Conservation (phyloP, 2,888 invertebrate genomes). For the Rosalia funebris region DNA sequence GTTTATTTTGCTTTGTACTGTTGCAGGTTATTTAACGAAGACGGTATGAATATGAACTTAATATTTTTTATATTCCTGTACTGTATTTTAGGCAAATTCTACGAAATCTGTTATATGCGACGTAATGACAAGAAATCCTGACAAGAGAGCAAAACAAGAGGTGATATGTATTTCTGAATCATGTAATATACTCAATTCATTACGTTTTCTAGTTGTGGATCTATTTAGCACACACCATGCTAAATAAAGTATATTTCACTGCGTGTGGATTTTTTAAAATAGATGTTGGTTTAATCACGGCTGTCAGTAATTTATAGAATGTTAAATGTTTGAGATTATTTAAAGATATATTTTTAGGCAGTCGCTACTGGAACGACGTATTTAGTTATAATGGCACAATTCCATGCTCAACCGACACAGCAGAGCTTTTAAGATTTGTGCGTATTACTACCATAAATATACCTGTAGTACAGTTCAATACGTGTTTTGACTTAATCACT, state of each 20-base stretch:
- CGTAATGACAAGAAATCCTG: background rate
- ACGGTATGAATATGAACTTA: background rate
- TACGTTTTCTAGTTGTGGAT: constrained; percentile 1
- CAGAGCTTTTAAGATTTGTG: too few relatives aligned
- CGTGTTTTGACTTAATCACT: too few relatives aligned
- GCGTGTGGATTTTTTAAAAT: constrained; percentile 10
- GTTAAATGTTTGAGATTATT: background rate
- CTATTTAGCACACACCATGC: background rate
- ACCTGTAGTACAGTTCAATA: too few relatives aligned
- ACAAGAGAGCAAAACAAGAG: constrained; percentile 1
- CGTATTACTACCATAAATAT: too few relatives aligned
- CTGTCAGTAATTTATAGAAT: background rate
- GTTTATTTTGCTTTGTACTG: background rate
- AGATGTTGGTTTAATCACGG: background rate
- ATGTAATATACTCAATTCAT: background rate
- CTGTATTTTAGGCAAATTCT: constrained; percentile 4
- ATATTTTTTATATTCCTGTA: background rate
- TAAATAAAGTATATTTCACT: background rate
- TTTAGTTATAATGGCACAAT: constrained; percentile 6
- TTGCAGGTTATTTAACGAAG: background rate
- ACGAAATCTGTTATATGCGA: constrained; percentile 1
- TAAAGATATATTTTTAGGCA: constrained; percentile 1
- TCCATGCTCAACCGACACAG: background rate
- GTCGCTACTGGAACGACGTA: constrained; percentile 2
- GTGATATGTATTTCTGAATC: background rate